Percentiles rank a stretch among this genome's conserved stretches.
phyloP scores from a whole-genome alignment of 2,888 invertebrate genomes.

The Acanthococcus lagerstroemiae region DNA sequence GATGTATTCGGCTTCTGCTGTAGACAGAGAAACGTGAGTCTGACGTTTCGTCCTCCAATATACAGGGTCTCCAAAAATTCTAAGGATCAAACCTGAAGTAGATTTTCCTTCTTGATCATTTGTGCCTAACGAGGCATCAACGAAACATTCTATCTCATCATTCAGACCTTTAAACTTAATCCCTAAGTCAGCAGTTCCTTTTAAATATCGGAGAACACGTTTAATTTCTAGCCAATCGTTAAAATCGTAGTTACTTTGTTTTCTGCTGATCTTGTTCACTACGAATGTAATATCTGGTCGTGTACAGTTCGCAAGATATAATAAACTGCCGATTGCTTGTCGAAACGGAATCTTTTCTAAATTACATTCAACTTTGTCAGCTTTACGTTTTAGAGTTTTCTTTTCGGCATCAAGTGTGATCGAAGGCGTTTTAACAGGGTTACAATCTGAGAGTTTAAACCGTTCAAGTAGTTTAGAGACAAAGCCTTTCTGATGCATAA shows the following conservation, averaged over 20 bases:
- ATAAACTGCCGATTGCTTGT: no score
- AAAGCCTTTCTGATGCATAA: background rate
- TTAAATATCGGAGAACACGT: background rate
- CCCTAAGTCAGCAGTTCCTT: conserved; percentile 5
- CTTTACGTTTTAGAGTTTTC: background rate
- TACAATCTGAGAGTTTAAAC: background rate
- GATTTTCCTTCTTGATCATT: conserved; percentile 7
- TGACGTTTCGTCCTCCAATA: conserved; percentile 6
- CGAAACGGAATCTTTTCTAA: no score
- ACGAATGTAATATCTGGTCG: no score
- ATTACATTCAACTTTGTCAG: background rate
- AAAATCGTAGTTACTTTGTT: no score
- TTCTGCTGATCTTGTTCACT: no score
- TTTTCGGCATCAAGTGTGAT: background rate
- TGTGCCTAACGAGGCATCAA: conserved; percentile 36
- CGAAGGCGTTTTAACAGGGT: background rate
- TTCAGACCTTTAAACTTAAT: background rate
- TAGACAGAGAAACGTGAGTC: conserved; percentile 1
- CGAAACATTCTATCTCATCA: conserved; percentile 7
- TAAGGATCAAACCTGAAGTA: background rate
- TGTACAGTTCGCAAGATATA: no score
- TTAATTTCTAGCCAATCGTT: background rate
- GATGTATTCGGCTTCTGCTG: conserved; percentile 10
- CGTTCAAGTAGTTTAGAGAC: background rate
- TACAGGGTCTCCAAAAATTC: background rate